Evolutionary conservation across 64 coral and sea anemone genomes (phyloP).

Genomic region (Acropora tenuis): DNA sequence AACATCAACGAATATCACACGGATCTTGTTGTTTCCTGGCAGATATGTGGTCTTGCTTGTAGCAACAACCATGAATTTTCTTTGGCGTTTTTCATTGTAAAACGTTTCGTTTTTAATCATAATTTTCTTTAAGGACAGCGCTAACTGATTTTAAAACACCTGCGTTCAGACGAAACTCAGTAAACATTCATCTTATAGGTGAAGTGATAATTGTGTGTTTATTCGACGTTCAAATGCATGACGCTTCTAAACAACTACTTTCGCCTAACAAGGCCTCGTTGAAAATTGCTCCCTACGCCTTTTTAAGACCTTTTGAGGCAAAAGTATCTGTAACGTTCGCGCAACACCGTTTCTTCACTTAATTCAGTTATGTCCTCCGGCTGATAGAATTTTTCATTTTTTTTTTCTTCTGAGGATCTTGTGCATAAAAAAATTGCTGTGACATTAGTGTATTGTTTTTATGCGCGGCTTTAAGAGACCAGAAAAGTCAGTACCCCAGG

Average conservation of each 20-base stretch:
- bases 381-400: too few relatives aligned
- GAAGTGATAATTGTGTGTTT: neutral
- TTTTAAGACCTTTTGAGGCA: neutral
- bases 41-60: neutral
- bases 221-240: constrained; percentile 5
- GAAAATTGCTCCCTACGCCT: neutral
- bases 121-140: neutral
- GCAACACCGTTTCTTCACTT: too few relatives aligned
- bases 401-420: too few relatives aligned
- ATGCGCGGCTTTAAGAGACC: too few relatives aligned
- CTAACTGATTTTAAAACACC: neutral
- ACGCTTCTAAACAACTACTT: neutral
- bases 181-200: constrained; percentile 19
- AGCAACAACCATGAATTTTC: neutral
- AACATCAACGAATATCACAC: neutral
- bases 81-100: neutral
- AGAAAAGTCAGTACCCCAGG: too few relatives aligned
- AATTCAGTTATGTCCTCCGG: too few relatives aligned
- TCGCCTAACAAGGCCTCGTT: neutral
- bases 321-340: neutral
- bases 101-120: neutral
- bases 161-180: neutral
- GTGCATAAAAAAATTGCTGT: too few relatives aligned
- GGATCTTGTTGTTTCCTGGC: neutral
- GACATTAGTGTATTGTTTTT: too few relatives aligned